These are phyloP conservation scores for Vultur gryphus DNA, from an alignment of 2,797 vertebrate genomes.

Conservation along the genomic window DNA sequence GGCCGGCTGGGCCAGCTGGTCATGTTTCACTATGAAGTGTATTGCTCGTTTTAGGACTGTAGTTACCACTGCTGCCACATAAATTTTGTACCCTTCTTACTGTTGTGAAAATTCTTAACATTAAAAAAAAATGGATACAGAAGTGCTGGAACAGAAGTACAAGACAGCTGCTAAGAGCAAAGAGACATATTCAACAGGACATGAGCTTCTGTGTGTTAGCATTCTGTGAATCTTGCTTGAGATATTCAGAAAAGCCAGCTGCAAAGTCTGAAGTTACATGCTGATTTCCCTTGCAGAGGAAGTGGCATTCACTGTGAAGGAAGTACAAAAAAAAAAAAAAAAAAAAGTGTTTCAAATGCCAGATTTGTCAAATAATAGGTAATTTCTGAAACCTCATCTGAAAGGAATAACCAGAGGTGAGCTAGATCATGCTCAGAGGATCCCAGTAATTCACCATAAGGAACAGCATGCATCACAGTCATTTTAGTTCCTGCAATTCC, in stretches of 20 bases:
- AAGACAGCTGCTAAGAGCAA: not conserved
- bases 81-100: not conserved
- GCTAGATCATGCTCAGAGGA: not conserved
- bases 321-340: not conserved
- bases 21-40: not conserved
- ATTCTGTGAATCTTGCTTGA: not conserved
- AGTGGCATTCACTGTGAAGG: not conserved
- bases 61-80: not conserved
- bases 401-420: not conserved
- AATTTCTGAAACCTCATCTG: not conserved
- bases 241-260: not conserved
- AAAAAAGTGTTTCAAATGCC: not conserved
- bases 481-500: not conserved
- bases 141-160: not conserved
- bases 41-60: not conserved
- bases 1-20: not conserved
- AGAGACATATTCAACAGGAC: not conserved
- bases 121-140: not conserved
- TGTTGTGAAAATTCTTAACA: not conserved
- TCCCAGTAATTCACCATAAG: not conserved
- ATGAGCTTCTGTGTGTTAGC: accelerated
- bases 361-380: not conserved
- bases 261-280: not conserved
- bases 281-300: not conserved
- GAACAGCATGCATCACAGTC: not conserved